Evolutionary conservation across 2,113 vertebrate species (phyloP).

Genomic region (Ictidomys tridecemlineatus): DNA sequence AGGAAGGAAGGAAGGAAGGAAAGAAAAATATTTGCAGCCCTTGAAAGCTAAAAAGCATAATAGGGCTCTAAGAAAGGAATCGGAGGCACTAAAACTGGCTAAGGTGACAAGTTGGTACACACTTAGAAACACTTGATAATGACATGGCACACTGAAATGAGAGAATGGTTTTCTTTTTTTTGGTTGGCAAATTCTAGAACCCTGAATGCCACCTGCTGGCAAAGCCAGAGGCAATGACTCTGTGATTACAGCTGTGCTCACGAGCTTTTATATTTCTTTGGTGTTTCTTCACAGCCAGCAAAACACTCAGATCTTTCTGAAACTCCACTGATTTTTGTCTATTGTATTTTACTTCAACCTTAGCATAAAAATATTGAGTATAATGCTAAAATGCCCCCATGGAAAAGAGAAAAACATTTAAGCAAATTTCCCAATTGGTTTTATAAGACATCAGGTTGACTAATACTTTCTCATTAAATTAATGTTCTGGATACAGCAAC

Average conservation of each 20-base stretch:
- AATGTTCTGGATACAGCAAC: not conserved
- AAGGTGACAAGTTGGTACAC: not conserved
- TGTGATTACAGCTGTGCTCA: not conserved
- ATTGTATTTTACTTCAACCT: constrained; percentile 9
- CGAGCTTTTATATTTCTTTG: not conserved
- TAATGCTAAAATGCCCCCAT: not conserved
- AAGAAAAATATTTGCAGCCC: constrained; percentile 6
- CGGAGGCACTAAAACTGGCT: not conserved
- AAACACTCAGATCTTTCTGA: constrained; percentile 9
- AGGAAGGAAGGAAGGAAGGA: not conserved
- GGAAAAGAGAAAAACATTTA: not conserved
- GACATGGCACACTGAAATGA: not conserved
- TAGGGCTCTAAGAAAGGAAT: not conserved
- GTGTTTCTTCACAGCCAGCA: not conserved
- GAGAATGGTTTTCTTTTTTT: constrained; percentile 31
- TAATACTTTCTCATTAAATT: constrained; percentile 4
- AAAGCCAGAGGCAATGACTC: constrained; percentile 31
- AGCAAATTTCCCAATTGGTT: constrained; percentile 1
- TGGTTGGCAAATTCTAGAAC: constrained; percentile 24
- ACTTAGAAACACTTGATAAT: constrained; percentile 2
- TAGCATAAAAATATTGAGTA: constrained; percentile 35
- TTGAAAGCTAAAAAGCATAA: not conserved
- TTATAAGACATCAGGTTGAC: not conserved
- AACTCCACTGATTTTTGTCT: not conserved
- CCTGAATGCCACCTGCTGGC: constrained; percentile 48